Evolutionary conservation across 1,140 invertebrate genomes (phyloP).

Genomic region (Tetranychus urticae): DNA sequence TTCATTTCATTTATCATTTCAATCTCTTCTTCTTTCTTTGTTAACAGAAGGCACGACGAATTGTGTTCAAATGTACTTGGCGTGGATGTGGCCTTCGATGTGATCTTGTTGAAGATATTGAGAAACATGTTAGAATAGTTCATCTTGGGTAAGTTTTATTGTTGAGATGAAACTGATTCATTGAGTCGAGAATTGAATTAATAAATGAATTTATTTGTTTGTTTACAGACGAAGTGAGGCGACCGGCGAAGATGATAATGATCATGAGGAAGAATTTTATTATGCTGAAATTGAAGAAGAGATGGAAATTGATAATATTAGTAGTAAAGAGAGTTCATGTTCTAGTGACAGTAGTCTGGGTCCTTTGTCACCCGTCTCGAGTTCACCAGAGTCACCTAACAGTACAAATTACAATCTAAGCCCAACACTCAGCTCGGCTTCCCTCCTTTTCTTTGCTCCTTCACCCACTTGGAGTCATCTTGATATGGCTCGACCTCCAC

Average conservation of each 20-base stretch:
- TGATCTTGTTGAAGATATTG: not conserved
- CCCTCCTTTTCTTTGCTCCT: conserved; percentile 1
- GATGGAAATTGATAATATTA: not conserved
- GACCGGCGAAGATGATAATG: not conserved
- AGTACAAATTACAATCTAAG: not conserved
- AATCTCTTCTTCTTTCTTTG: no score
- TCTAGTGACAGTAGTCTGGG: not conserved
- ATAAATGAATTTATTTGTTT: not conserved
- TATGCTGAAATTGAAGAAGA: not conserved
- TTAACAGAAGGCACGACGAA: not conserved
- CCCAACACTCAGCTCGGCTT: not conserved
- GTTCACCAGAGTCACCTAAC: not conserved
- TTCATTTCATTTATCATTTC: no score
- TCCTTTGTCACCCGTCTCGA: not conserved
- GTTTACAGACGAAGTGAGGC: not conserved
- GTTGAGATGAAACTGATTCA: not conserved
- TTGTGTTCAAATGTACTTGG: conserved; percentile 2
- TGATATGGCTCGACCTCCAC: conserved; percentile 78
- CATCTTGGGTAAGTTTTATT: conserved; percentile 1
- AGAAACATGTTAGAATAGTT: not conserved
- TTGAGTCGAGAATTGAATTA: no score
- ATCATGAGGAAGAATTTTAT: conserved; percentile 3
- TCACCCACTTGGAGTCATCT: conserved; percentile 30
- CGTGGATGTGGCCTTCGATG: not conserved
- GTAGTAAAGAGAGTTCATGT: not conserved